phyloP scores from a whole-genome alignment of 2,888 invertebrate genomes.

The Platycnemis pennipes region DNA sequence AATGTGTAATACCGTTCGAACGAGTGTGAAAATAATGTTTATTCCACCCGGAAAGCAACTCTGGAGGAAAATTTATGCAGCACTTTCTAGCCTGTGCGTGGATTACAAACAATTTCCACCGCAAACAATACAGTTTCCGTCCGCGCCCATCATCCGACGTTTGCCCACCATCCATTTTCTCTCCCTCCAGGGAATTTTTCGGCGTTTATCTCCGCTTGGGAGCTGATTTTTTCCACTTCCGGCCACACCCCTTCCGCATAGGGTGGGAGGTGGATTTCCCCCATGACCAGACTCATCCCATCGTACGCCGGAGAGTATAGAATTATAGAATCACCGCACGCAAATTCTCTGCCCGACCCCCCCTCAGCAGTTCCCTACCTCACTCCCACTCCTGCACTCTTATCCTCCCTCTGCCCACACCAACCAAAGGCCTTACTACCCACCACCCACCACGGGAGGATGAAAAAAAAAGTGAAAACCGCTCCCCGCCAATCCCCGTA shows the following conservation, averaged over 20 bases:
- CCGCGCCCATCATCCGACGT: not conserved
- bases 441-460: conserved; percentile 48
- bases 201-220: not conserved
- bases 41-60: not conserved
- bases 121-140: not conserved
- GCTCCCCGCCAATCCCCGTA: conserved; percentile 60
- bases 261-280: not conserved
- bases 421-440: not conserved
- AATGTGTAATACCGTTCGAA: not conserved
- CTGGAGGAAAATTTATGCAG: not conserved
- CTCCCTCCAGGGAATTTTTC: not conserved
- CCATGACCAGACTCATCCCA: not conserved
- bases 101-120: conserved; percentile 16
- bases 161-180: not conserved
- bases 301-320: not conserved
- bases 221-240: not conserved
- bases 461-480: conserved; percentile 53
- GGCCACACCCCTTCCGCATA: not conserved
- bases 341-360: conserved; percentile 23
- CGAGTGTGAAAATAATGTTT: not conserved
- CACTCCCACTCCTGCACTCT: not conserved
- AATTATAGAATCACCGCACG: conserved; percentile 61
- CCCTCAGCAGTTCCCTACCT: not conserved
- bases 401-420: not conserved
- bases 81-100: not conserved